Percentiles rank a stretch among this genome's conserved stretches.
These are phyloP conservation scores for Lochmaea crataegi DNA, from an alignment of 2,888 invertebrate genomes.

Conservation along the genomic window DNA sequence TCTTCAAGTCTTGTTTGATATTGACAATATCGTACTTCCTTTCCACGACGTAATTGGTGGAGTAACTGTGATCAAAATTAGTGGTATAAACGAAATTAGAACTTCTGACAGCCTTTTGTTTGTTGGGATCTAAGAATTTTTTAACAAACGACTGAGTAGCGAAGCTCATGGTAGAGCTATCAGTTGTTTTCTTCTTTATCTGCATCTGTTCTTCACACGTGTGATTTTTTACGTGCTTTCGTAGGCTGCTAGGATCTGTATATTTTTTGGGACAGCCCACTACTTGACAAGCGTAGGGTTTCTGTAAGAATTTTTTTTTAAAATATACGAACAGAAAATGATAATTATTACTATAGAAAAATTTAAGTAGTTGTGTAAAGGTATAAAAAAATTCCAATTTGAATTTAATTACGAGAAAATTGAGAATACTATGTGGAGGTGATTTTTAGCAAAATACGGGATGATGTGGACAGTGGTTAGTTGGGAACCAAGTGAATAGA, in stretches of 20 bases:
- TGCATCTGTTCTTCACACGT: constrained; percentile 62
- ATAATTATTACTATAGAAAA: too few relatives aligned
- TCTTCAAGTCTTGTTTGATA: constrained; percentile 63
- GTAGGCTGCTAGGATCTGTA: constrained; percentile 92
- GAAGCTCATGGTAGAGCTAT: constrained; percentile 43
- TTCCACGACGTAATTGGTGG: constrained; percentile 42
- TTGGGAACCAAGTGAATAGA: not conserved
- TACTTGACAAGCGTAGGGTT: constrained; percentile 92
- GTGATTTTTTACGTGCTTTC: constrained; percentile 93
- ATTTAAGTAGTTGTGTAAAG: constrained; percentile 20
- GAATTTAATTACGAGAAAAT: not conserved
- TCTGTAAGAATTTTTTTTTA: too few relatives aligned
- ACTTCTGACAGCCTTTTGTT: constrained; percentile 52
- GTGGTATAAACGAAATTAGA: constrained; percentile 36
- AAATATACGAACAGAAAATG: too few relatives aligned
- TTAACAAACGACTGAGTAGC: constrained; percentile 43
- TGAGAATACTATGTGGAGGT: too few relatives aligned
- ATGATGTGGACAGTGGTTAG: too few relatives aligned
- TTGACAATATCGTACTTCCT: constrained; percentile 48
- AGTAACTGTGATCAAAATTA: constrained; percentile 57
- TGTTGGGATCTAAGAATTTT: constrained; percentile 53
- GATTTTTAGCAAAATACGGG: too few relatives aligned
- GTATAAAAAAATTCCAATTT: constrained; percentile 8
- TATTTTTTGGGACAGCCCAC: constrained; percentile 90
- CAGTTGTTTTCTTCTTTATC: constrained; percentile 57